Conservation (phyloP, 2,888 invertebrate species). For the Cantharis flavilabris region DNA sequence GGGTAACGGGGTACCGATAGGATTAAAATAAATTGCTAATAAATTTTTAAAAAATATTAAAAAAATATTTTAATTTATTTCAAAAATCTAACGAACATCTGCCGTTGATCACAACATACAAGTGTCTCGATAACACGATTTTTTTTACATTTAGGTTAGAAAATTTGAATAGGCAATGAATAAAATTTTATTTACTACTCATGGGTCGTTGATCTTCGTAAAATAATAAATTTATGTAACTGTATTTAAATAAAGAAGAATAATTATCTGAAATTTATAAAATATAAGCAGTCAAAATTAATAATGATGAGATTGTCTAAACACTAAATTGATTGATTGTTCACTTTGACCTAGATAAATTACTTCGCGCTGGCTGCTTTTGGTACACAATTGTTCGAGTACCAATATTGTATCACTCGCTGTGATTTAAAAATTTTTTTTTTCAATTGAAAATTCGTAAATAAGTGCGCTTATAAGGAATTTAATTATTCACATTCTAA, state of each 20-base stretch:
- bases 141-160: not conserved
- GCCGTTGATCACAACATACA: not conserved
- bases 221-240: not conserved
- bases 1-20: not conserved
- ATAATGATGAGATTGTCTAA: not conserved
- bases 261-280: not conserved
- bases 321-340: not conserved
- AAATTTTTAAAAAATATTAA: too few species aligned
- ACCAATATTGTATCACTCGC: not conserved
- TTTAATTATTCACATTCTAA: conserved; percentile 1
- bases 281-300: not conserved
- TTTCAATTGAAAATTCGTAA: not conserved
- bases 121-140: not conserved
- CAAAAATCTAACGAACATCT: not conserved
- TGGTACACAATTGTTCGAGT: not conserved
- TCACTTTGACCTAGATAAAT: not conserved
- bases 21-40: too few species aligned
- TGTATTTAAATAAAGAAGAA: not conserved
- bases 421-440: not conserved
- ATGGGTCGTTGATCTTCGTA: not conserved
- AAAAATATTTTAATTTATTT: too few species aligned
- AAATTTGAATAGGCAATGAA: not conserved
- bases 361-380: not conserved
- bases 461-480: not conserved
- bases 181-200: not conserved